Evolutionary conservation across 2,113 vertebrate genomes (phyloP), one percentile per base, ranked within the genome.

Genomic region (Tor tambroides): DNA sequence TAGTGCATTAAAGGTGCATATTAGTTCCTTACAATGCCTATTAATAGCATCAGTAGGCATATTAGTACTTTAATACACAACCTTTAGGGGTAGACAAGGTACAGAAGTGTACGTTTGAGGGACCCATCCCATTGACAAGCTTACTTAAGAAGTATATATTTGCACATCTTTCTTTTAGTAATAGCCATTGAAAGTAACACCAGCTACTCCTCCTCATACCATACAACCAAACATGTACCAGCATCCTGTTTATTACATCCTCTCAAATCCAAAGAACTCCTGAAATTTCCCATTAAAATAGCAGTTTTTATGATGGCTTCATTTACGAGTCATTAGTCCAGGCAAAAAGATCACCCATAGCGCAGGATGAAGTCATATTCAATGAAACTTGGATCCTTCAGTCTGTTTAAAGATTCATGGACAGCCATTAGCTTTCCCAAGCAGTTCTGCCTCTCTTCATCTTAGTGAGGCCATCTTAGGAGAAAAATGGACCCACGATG

Each of bases 401-500:
- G 80, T 80, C 84, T 89, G 87, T 87, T 90, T 86, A 90, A 90
- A 88, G 84, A 90, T 90, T 89, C 83, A 90, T 90, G 84, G 38
- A 71, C 67, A 84, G 76, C 76, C 84, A 89, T 89, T 89, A 89
- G 84, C 83, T 87, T 89, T 87, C 75, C 54, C 51, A 79, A 65
- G 76, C 71, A 71, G 75, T 23, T 59, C 35, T 82, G 43, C 49
- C 80, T 69, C 72, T n/a, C 38, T 80, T 67, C 63, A 83, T 90
- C 84, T 54, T 77, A 71, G 78, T 84, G 41, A 83, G 83, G 56
- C 65, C 83, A 84, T 74, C 67, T 54, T 75, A 86, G 61, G 51
- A 86, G 30, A 51, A 65, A 85, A 75, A 87, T 77, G 46, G 32
- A 43, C 80, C 46, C 49, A 71, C 49, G 28, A 26, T 51, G 30